Base-by-base conservation (phyloP, 2,888 invertebrate species). In the Elegia similella region DNA sequence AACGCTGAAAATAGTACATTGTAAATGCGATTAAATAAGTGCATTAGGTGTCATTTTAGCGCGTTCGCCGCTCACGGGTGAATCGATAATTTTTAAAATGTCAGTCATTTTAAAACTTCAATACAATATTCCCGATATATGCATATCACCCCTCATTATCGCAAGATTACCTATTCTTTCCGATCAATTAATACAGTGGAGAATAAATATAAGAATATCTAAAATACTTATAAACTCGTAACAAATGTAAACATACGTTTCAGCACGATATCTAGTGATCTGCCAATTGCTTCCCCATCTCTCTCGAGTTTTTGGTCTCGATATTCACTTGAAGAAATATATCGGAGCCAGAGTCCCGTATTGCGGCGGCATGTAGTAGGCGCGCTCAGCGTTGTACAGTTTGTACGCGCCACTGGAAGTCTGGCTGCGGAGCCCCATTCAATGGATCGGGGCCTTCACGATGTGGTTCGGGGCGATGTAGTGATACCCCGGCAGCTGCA, bases 381-480 rank as follows among this genome's bases (percentile, higher is more conserved):
- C 54, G 68, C 69, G 74, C 61, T 69, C 75, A 63, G 69, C 62
- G 75, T 69, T 69, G 73, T 72, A 75, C 70, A 70, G 50, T 59
- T 73, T 76, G 80, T 73, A 74, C 63, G 82, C 80, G 72, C 70
- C 74, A 70, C 67, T 62, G 73, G 82, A 69, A 67, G 54, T 66
- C 84, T 79, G 84, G 79, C 86, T 78, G 72, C 83, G 80, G 69
- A 82, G 82, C 85, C 78, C 83, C 84, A 82, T 86, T 93, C 96
- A 97, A 93, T 97, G 97, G 85, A 97, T 97, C 80, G 97, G 96
- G 71, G 97, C 96, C 92, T 97, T 97, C 80, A 97, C 96, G 87
- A 97, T 97, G 93, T 97, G 96, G 92, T 97, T 97, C 70, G 97
- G 97, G 72, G 97, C 95, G 91, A 97, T 96, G 93, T 97, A 97